These are phyloP conservation scores for Trinectes maculatus DNA, from an alignment of 2,113 vertebrate species.

Conservation along the genomic window DNA sequence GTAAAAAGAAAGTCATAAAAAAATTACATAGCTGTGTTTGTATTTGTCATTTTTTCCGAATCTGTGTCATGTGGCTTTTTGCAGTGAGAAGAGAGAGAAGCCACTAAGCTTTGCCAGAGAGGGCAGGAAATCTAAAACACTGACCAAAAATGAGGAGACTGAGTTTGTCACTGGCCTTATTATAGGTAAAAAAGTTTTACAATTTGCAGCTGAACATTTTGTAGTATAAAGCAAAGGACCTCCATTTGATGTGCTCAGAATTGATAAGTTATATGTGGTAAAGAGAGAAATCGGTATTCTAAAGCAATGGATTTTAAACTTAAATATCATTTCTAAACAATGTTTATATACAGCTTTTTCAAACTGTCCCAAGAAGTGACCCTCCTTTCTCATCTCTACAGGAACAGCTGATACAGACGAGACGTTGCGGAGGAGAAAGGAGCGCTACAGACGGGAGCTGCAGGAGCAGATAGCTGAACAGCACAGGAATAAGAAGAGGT, in stretches of 20 bases:
- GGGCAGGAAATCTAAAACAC: constrained; percentile 61
- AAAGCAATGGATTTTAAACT: too few relatives aligned
- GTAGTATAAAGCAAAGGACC: not conserved
- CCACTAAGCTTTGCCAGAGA: constrained; percentile 11
- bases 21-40: not conserved
- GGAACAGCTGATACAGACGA: constrained; percentile 80
- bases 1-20: not conserved
- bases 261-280: too few relatives aligned
- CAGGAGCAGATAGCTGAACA: constrained; percentile 93
- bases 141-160: constrained; percentile 50
- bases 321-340: too few relatives aligned
- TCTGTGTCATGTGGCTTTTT: not conserved
- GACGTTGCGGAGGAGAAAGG: constrained; percentile 83
- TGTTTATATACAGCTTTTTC: not conserved
- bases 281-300: too few relatives aligned
- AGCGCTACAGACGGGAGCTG: constrained; percentile 88
- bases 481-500: constrained; percentile 89
- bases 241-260: not conserved
- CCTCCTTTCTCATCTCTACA: constrained; percentile 42
- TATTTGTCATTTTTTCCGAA: not conserved
- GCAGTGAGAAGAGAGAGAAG: constrained; percentile 48
- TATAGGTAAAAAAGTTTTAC: constrained; percentile 81
- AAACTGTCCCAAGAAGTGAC: not conserved
- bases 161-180: constrained; percentile 83
- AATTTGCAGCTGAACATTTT: not conserved